Conservation (phyloP, 2,797 vertebrate genomes). For the Pseudotriccus pelzelni region DNA sequence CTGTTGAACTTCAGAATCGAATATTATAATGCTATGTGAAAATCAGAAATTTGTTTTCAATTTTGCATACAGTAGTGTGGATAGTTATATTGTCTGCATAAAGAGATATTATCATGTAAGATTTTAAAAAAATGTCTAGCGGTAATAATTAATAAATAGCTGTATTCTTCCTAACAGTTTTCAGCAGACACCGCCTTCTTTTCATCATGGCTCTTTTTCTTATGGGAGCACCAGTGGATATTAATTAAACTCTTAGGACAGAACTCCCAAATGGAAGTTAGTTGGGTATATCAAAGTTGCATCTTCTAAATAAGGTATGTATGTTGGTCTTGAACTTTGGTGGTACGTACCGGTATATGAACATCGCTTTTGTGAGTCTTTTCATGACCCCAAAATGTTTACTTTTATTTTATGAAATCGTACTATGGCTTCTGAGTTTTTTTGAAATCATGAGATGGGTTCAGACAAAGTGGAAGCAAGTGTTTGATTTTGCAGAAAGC, state of each 20-base stretch:
- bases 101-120: background rate
- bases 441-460: fast-evolving
- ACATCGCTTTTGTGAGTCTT: background rate
- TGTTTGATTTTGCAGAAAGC: background rate
- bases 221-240: background rate
- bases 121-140: background rate
- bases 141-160: background rate
- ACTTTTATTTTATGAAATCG: background rate
- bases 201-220: background rate
- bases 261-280: background rate
- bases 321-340: background rate
- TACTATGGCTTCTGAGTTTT: background rate
- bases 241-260: background rate
- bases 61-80: background rate
- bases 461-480: background rate
- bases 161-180: background rate
- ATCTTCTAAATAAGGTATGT: background rate
- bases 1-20: background rate
- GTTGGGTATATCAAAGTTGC: background rate
- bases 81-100: background rate
- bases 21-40: background rate
- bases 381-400: background rate
- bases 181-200: background rate
- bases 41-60: background rate
- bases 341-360: background rate